phyloP scores from a whole-genome alignment of 2,113 vertebrate species.

The Lucifuga dentata region DNA sequence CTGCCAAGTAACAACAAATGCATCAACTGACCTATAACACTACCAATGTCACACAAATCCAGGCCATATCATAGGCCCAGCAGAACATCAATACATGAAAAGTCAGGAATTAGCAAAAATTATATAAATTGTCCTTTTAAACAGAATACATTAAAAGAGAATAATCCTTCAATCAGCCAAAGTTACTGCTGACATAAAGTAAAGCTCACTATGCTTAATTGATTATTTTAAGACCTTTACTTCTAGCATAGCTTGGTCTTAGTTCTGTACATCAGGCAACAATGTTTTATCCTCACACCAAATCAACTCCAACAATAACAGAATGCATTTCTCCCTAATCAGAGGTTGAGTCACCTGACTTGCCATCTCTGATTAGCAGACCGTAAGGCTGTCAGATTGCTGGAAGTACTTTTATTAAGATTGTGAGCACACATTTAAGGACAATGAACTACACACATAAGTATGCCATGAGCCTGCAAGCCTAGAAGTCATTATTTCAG shows the following conservation, averaged over 20 bases:
- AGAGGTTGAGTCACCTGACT: slow-evolving; percentile 16
- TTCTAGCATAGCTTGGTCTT: neutral
- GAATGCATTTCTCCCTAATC: slow-evolving; percentile 7
- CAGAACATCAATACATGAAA: slow-evolving; percentile 6
- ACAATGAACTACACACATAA: slow-evolving; percentile 28
- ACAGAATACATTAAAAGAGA: too few species aligned
- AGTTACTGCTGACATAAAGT: neutral
- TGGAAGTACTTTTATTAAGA: slow-evolving; percentile 40
- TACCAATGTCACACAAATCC: slow-evolving; percentile 48
- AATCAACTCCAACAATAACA: neutral
- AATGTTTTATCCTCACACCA: neutral
- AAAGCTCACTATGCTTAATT: neutral
- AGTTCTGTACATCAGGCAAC: neutral
- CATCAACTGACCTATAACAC: slow-evolving; percentile 39
- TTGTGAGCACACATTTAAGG: slow-evolving; percentile 8
- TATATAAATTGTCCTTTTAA: too few species aligned
- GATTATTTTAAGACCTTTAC: neutral
- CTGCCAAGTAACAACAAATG: slow-evolving; percentile 35
- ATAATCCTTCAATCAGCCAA: neutral
- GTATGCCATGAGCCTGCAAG: slow-evolving; percentile 15
- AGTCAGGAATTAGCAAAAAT: neutral
- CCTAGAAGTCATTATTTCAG: slow-evolving; percentile 56
- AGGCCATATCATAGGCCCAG: slow-evolving; percentile 5
- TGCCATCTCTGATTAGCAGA: slow-evolving; percentile 21
- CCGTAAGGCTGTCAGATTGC: slow-evolving; percentile 29